A percentile compares a stretch with the other conserved stretches of the same genome.
Conservation (phyloP, 2,797 vertebrate genomes). For the Parauchenoglanis ngamensis region DNA sequence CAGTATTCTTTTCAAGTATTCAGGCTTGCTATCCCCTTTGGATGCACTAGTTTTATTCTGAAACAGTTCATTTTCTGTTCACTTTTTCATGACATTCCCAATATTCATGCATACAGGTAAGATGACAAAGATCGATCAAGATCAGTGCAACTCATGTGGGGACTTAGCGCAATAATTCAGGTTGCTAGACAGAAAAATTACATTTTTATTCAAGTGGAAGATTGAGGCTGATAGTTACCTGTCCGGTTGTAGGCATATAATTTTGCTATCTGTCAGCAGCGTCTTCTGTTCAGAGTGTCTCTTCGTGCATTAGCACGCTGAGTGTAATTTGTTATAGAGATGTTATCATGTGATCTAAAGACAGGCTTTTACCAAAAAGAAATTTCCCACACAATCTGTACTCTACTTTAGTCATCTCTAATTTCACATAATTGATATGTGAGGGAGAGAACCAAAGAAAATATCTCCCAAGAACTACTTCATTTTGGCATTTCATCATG, state of each 20-base stretch:
- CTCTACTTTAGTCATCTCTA: slow-evolving; percentile 54
- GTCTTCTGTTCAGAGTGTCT: slow-evolving; percentile 99
- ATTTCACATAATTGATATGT: slow-evolving; percentile 60
- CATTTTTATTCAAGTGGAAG: slow-evolving; percentile 90
- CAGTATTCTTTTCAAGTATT: neutral
- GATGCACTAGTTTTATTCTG: neutral
- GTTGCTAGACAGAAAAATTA: slow-evolving; percentile 55
- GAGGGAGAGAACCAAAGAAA: slow-evolving; percentile 67
- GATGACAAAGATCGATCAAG: neutral
- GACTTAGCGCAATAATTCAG: slow-evolving; percentile 27
- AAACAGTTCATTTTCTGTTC: neutral
- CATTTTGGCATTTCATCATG: slow-evolving; percentile 58
- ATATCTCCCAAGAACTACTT: slow-evolving; percentile 35
- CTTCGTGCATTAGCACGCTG: slow-evolving; percentile 99
- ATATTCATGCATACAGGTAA: slow-evolving; percentile 35
- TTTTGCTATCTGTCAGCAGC: slow-evolving; percentile 99
- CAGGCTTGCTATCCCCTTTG: neutral
- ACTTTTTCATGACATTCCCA: neutral
- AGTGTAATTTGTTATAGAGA: slow-evolving; percentile 99
- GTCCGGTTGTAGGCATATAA: slow-evolving; percentile 99
- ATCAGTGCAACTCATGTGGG: slow-evolving; percentile 20
- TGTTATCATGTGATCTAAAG: slow-evolving; percentile 99
- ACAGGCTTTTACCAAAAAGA: slow-evolving; percentile 93
- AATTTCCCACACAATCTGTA: slow-evolving; percentile 70
- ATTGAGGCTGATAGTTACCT: slow-evolving; percentile 99